Base-by-base conservation (phyloP, 2,113 vertebrate genomes). In the Bufo gargarizans region DNA sequence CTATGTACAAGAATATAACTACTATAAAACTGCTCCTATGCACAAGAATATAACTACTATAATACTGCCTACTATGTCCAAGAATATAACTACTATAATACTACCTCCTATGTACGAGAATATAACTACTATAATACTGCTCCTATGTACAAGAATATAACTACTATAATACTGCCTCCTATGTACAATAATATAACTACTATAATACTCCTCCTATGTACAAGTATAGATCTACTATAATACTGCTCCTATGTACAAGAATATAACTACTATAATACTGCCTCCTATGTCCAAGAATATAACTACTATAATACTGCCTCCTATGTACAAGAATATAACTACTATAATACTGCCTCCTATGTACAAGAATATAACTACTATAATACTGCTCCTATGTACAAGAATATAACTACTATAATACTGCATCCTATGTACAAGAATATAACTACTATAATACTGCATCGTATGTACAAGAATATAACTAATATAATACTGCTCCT, bases 381-480 rank as follows among this genome's bases (percentile, higher is more conserved):
- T 22, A 67, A 22, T 22, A n/a, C n/a, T 9, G 20, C 20, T 11
- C 65, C 65, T 67, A 67, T 67, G 9, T 67, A 67, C 65, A 67
- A 67, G 65, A 67, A 67, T 67, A 67, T 67, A 67, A 67, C 65
- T 22, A 22, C 65, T 67, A 67, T 67, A 67, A 67, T 67, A 67
- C 65, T 67, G n/a, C 65, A n/a, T 11, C 65, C 65, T 67, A 67
- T 67, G 3, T 67, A 67, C 65, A 17, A 67, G 10, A 65, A 65
- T 65, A 65, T 65, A 65, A 65, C 61, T 65, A 65, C 19, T 65
- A 20, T 65, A 65, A 65, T 20, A 65, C 61, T 65, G 61, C 61
- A n/a, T 7, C 61, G 19, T n/a, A n/a, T 20, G 9, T 20, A 65
- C 65, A 67, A 67, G 20, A 67, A 67, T n/a, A 67, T 67, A 67